These are phyloP conservation scores for Leptinotarsa haldemani DNA, from an alignment of 2,888 invertebrate species.

Conservation along the genomic window DNA sequence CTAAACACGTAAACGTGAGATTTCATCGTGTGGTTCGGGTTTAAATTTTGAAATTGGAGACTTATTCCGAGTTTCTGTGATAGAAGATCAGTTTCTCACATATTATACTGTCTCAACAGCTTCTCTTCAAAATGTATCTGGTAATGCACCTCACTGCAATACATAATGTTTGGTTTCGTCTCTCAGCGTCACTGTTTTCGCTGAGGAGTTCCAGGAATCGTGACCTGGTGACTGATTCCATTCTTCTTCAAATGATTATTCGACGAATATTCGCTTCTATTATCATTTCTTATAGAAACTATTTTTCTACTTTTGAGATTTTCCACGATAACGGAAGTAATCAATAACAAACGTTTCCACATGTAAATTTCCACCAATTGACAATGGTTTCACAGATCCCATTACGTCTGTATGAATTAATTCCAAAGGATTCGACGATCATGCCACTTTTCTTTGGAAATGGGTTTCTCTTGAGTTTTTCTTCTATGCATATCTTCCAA, in stretches of 20 bases:
- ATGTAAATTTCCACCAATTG: slow-evolving; percentile 51
- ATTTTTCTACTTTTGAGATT: background rate
- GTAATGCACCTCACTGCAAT: background rate
- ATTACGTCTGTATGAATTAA: background rate
- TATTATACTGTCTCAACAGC: background rate
- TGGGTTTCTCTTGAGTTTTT: slow-evolving; percentile 1
- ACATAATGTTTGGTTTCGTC: background rate
- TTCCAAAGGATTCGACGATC: background rate
- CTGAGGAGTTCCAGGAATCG: background rate
- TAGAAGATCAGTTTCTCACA: background rate
- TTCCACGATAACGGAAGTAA: slow-evolving; percentile 47
- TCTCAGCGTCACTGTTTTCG: background rate
- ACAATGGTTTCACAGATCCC: slow-evolving; percentile 53
- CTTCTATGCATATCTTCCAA: background rate
- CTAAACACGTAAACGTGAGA: background rate
- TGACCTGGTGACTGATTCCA: background rate
- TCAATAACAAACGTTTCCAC: slow-evolving; percentile 57
- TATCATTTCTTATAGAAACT: background rate
- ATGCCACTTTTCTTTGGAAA: background rate
- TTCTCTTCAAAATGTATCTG: background rate
- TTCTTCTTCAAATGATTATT: background rate
- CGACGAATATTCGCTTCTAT: slow-evolving; percentile 12
- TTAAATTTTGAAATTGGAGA: background rate
- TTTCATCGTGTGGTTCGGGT: background rate
- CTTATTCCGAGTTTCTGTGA: background rate